Conservation (phyloP, 1,140 invertebrate species). For the Caenorhabditis briggsae region DNA sequence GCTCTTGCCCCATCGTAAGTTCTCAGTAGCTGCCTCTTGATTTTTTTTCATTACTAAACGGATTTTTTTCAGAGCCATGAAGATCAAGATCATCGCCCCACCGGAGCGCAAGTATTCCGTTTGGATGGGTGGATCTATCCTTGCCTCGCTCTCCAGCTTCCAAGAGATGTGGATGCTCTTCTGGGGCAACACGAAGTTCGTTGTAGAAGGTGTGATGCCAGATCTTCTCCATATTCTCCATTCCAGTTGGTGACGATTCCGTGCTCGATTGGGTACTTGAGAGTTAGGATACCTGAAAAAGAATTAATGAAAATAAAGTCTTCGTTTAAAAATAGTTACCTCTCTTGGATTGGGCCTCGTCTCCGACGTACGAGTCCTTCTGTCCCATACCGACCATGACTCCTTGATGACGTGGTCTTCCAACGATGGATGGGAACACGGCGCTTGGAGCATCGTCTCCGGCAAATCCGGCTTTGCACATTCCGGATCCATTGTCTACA, state of each 20-base stretch:
- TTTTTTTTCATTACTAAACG: background rate
- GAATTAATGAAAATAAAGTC: too few species aligned
- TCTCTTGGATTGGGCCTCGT: slow-evolving; percentile 77
- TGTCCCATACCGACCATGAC: slow-evolving; percentile 80
- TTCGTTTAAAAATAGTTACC: too few species aligned
- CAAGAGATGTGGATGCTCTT: background rate
- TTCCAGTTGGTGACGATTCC: too few species aligned
- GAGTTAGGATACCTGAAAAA: too few species aligned
- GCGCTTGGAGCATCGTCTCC: slow-evolving; percentile 92
- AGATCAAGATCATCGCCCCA: background rate
- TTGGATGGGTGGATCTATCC: background rate
- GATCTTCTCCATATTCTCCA: too few species aligned
- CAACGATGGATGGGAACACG: slow-evolving; percentile 87
- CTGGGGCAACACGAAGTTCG: too few species aligned
- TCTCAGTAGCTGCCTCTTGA: background rate
- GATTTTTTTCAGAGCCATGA: background rate
- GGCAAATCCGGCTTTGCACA: slow-evolving; percentile 96
- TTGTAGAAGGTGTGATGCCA: too few species aligned
- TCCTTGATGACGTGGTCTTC: slow-evolving; percentile 81
- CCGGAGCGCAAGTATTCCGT: background rate
- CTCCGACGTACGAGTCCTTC: slow-evolving; percentile 80
- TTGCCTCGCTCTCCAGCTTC: background rate
- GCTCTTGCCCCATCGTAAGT: slow-evolving; percentile 79
- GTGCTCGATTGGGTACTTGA: too few species aligned
- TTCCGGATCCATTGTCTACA: slow-evolving; percentile 91